Conservation (phyloP, 2,797 vertebrate species). For the Podargus strigoides region DNA sequence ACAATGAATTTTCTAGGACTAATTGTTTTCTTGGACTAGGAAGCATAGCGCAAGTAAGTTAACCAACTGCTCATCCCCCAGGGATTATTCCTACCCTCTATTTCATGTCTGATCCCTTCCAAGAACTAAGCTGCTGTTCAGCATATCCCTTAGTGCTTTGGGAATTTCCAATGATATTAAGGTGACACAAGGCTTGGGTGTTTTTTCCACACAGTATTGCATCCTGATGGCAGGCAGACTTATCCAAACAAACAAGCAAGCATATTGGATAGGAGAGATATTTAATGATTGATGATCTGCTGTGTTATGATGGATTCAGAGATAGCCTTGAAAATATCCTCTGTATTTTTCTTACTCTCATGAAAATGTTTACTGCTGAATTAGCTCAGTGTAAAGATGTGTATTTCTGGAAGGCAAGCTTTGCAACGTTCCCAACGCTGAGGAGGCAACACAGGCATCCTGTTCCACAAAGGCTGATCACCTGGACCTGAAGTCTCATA, state of each 20-base stretch:
- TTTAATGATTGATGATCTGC: neutral
- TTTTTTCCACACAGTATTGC: neutral
- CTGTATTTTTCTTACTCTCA: neutral
- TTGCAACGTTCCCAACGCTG: neutral
- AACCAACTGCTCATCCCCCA: neutral
- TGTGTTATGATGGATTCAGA: neutral
- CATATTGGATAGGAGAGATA: neutral
- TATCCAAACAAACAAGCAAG: neutral
- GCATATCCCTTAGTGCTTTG: neutral
- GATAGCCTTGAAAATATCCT: neutral
- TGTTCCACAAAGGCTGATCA: neutral
- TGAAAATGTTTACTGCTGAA: neutral
- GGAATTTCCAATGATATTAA: neutral
- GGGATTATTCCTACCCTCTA: neutral
- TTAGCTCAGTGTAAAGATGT: neutral
- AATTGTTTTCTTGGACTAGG: neutral
- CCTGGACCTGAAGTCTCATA: neutral
- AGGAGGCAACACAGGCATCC: neutral
- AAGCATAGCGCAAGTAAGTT: neutral
- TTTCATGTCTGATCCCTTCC: neutral
- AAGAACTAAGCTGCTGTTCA: neutral
- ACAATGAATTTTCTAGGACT: neutral
- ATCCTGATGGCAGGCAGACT: neutral
- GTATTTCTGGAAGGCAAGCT: neutral
- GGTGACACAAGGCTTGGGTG: neutral